phyloP scores from a whole-genome alignment of 2,113 vertebrate genomes.

The Pogona vitticeps region DNA sequence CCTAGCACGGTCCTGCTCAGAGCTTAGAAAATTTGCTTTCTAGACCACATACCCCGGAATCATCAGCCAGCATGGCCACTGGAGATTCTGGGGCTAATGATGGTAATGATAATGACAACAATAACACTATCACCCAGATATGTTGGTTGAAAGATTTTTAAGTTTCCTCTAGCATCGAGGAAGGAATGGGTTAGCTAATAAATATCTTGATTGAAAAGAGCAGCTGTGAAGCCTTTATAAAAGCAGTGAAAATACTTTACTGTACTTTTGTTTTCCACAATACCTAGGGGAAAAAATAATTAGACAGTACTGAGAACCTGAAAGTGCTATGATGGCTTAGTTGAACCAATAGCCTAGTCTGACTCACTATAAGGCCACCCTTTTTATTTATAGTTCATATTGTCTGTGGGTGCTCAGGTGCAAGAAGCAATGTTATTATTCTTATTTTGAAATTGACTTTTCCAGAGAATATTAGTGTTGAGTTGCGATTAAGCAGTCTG shows the following conservation, averaged over 20 bases:
- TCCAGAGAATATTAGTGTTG: conserved; percentile 16
- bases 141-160: no score
- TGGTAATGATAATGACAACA: no score
- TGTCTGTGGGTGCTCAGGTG: not conserved
- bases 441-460: conserved; percentile 34
- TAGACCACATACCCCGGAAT: no score
- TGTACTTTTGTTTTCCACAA: not conserved
- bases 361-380: not conserved
- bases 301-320: not conserved
- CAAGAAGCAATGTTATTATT: not conserved
- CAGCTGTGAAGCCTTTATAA: not conserved
- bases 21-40: no score
- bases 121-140: no score
- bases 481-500: conserved; percentile 40
- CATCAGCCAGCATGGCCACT: no score
- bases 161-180: not conserved
- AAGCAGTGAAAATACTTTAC: not conserved
- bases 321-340: not conserved
- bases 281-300: conserved; percentile 8
- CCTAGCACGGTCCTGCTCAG: no score
- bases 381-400: not conserved
- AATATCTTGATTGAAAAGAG: not conserved
- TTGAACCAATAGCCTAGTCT: not conserved
- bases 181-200: not conserved
- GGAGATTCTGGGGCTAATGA: no score